Percentiles rank a stretch among this genome's conserved stretches.
Conservation (phyloP, 2,888 invertebrate genomes). For the Diarsia dahlii region DNA sequence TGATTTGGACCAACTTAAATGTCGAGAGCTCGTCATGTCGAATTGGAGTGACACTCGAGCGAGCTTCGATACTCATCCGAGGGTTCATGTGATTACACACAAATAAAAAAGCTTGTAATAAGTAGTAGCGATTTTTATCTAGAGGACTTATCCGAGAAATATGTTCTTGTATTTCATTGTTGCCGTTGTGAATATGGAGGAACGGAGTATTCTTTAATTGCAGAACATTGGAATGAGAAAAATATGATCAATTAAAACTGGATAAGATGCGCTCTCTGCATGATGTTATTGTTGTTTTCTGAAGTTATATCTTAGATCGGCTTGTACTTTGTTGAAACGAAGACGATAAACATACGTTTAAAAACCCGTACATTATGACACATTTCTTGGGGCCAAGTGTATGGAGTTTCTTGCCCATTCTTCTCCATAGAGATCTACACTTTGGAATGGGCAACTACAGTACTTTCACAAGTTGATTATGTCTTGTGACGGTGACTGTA, state of each 20-base stretch:
- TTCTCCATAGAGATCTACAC: too few species aligned
- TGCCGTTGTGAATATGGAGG: background rate
- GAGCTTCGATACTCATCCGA: conserved; percentile 48
- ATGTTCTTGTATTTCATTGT: conserved; percentile 10
- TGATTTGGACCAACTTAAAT: conserved; percentile 62
- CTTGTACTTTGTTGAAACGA: background rate
- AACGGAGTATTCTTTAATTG: background rate
- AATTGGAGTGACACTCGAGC: conserved; percentile 59
- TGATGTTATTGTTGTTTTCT: background rate
- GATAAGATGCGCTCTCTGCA: background rate
- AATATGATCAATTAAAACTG: background rate
- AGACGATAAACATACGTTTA: background rate
- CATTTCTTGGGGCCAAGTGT: background rate
- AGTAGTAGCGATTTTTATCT: conserved; percentile 15
- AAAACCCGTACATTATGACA: background rate
- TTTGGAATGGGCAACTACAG: too few species aligned
- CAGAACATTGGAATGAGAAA: conserved; percentile 6
- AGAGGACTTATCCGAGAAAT: background rate
- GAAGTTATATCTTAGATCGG: background rate
- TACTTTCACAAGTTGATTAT: too few species aligned
- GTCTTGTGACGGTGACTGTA: too few species aligned
- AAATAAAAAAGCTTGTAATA: conserved; percentile 39
- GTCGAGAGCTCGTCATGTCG: conserved; percentile 55
- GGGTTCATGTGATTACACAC: conserved; percentile 45
- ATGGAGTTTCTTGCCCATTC: too few species aligned